Percentiles rank a stretch among this genome's conserved stretches.
Evolutionary conservation across 2,113 vertebrate genomes (phyloP).

Genomic region (Lycocorax pyrrhopterus): DNA sequence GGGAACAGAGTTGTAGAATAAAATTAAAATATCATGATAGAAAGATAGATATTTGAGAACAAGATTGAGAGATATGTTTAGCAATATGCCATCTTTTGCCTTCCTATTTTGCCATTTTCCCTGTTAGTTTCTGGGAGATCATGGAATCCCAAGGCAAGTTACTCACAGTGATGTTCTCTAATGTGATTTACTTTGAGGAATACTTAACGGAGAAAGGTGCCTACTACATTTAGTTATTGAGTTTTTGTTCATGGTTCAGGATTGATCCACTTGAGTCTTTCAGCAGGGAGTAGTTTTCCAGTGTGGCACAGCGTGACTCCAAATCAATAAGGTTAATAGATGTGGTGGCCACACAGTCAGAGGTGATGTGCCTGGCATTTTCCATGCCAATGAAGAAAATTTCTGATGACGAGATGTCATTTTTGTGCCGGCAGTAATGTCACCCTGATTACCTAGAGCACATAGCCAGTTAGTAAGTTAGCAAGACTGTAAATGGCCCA

Average conservation of each 20-base stretch:
- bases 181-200: constrained; percentile 71
- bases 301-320: constrained; percentile 84
- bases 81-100: neutral
- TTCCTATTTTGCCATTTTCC: neutral
- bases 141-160: constrained; percentile 46
- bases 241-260: constrained; percentile 85
- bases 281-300: constrained; percentile 86
- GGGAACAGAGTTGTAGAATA: neutral
- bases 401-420: constrained; percentile 90
- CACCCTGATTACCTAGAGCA: constrained; percentile 83
- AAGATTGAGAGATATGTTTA: neutral
- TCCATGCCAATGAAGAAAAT: constrained; percentile 89
- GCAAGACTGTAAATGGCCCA: constrained; percentile 71
- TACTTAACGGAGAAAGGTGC: constrained; percentile 63
- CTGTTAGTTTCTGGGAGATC: neutral
- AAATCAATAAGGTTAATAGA: constrained; percentile 98
- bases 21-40: neutral
- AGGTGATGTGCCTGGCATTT: constrained; percentile 89
- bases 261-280: constrained; percentile 91
- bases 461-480: constrained; percentile 72
- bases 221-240: constrained; percentile 82
- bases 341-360: constrained; percentile 90
- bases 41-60: neutral
- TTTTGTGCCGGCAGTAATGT: constrained; percentile 82
- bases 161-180: constrained; percentile 50